Percentiles rank a stretch among this genome's conserved stretches.
These are phyloP conservation scores for Phrynocephalus vlangalii DNA, from an alignment of 2,797 vertebrate genomes.

Conservation along the genomic window DNA sequence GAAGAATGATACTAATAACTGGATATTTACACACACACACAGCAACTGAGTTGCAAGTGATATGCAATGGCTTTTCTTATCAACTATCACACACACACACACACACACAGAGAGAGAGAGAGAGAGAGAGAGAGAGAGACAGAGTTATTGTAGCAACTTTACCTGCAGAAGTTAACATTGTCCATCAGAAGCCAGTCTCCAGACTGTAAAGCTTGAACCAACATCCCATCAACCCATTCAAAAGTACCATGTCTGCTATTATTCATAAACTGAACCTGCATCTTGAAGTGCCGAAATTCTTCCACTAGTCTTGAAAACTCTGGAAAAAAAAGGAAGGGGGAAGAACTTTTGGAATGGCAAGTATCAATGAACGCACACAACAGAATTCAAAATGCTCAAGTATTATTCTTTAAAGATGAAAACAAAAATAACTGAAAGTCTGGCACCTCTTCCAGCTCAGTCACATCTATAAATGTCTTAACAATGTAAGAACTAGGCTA, in stretches of 20 bases:
- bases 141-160: slow-evolving; percentile 46
- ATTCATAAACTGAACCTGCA: slow-evolving; percentile 85
- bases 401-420: background rate
- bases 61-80: background rate
- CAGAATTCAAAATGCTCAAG: background rate
- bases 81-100: too few species aligned
- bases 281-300: slow-evolving; percentile 89
- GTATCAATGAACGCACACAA: background rate
- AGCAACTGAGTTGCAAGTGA: background rate
- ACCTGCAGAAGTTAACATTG: slow-evolving; percentile 99
- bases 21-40: background rate
- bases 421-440: background rate
- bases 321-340: slow-evolving; percentile 64
- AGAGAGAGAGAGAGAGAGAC: too few species aligned
- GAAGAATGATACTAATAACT: background rate
- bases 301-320: slow-evolving; percentile 92
- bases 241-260: slow-evolving; percentile 89
- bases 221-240: slow-evolving; percentile 95
- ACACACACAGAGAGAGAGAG: background rate
- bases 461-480: too few species aligned
- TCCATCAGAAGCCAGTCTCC: slow-evolving; percentile 99
- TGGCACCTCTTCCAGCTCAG: background rate
- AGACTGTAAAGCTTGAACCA: slow-evolving; percentile 91
- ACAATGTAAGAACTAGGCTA: too few species aligned
- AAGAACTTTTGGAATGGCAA: too few species aligned